These are phyloP conservation scores for Entelurus aequoreus DNA, from an alignment of 2,113 vertebrate species.

Conservation along the genomic window DNA sequence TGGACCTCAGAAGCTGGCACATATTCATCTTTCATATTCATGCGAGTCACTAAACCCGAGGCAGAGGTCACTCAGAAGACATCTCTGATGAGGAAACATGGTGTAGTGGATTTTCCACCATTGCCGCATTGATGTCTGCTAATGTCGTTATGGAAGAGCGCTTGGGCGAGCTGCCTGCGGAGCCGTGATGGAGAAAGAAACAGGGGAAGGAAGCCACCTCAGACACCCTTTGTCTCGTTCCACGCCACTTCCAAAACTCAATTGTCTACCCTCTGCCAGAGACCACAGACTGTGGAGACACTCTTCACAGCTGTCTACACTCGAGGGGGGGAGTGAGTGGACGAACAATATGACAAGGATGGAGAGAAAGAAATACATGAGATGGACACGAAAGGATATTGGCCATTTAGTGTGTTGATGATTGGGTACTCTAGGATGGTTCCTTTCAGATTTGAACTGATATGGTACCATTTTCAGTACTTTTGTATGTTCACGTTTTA, in stretches of 20 bases:
- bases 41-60: slow-evolving; percentile 52
- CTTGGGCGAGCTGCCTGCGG: slow-evolving; percentile 29
- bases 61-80: slow-evolving; percentile 55
- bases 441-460: no score
- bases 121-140: slow-evolving; percentile 48
- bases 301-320: slow-evolving; percentile 44
- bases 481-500: no score
- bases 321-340: slow-evolving; percentile 17
- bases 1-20: slow-evolving; percentile 51
- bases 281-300: slow-evolving; percentile 49
- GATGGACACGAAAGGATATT: slow-evolving; percentile 23
- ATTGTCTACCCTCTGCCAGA: slow-evolving; percentile 50
- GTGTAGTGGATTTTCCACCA: slow-evolving; percentile 57
- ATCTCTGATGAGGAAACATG: slow-evolving; percentile 65
- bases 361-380: slow-evolving; percentile 15
- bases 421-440: no score
- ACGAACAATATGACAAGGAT: slow-evolving; percentile 14
- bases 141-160: slow-evolving; percentile 58
- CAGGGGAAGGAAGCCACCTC: slow-evolving; percentile 38
- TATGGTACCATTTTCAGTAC: no score
- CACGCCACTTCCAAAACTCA: slow-evolving; percentile 61
- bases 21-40: slow-evolving; percentile 65
- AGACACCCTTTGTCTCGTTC: slow-evolving; percentile 54
- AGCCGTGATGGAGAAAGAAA: slow-evolving; percentile 41
- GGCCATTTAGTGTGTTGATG: not conserved